Evolutionary conservation across 1,140 invertebrate species (phyloP), one percentile per base, ranked within the genome.

Genomic region (Luehdorfia chinensis): DNA sequence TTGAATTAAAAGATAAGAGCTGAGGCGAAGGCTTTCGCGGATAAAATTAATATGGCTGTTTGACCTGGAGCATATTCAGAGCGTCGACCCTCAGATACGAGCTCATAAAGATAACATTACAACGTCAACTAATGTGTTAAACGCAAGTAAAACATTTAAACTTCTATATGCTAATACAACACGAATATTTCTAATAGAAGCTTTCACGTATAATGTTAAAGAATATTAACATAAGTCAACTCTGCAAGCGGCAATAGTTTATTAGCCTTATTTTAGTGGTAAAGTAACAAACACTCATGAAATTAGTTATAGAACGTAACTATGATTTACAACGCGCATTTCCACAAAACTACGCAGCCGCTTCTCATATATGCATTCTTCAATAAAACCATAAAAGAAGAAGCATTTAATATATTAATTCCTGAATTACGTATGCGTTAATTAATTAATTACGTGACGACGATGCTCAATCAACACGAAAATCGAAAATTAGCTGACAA

Each of bases 1-100:
- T 84, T 78, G 70, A 80, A 81, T 80, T 81, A 78, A 70, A 70
- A 79, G 76, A 84, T 84, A 84, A 81, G 68, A 67, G 58, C 44
- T 59, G 58, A 75, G 66, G 70, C 62, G 66, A 63, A 75, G 68
- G 60, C 65, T 65, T 73, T 71, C 44, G 65, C 61, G 44, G 46
- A 56, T 55, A 71, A 55, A 63, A 68, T 75, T 69, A 65, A 72
- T 74, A 69, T 65, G 60, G 16, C 53, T 46, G 48, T 72, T 72
- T 75, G 75, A 80, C 67, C 73, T 55, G 39, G 50, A 60, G 57
- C 58, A 48, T 55, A 61, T 54, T 50, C 36, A 50, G 46, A 37
- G 31, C 53, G 53, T 44, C 51, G 50, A 48, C 37, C 48, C 49
- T 39, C 39, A 43, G 39, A 43, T 43, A 43, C 23, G 16, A 14